Conservation (phyloP, 1,140 invertebrate species). For the Leptestheria dahalacensis region DNA sequence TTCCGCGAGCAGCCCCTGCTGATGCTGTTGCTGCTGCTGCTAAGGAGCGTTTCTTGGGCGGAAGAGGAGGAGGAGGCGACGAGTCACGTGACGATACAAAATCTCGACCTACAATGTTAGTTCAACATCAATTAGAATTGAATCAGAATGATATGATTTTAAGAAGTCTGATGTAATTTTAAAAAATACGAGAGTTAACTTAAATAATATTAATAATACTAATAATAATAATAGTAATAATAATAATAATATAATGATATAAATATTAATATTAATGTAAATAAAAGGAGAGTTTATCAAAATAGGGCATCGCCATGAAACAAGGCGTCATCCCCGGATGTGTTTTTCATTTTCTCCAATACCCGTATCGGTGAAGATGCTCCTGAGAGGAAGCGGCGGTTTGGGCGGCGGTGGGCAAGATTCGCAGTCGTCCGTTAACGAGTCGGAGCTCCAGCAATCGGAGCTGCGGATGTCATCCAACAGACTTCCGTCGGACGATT, state of each 20-base stretch:
- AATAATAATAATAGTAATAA: background rate
- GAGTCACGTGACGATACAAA: background rate
- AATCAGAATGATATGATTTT: background rate
- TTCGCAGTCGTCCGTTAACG: conserved; percentile 22
- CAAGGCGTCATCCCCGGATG: no score
- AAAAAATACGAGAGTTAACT: no score
- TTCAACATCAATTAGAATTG: background rate
- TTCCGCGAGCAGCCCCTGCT: conserved; percentile 2
- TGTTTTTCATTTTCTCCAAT: no score
- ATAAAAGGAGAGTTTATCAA: no score
- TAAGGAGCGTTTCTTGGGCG: conserved; percentile 48
- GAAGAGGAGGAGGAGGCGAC: conserved; percentile 45
- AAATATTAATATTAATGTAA: background rate
- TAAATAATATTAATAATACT: no score
- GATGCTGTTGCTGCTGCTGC: conserved; percentile 24
- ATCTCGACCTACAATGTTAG: background rate
- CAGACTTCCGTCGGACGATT: conserved; percentile 11
- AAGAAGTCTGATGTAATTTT: no score
- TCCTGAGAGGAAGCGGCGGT: conserved; percentile 51
- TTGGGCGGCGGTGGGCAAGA: conserved; percentile 60
- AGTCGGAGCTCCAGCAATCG: conserved; percentile 2
- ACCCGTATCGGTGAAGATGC: conserved; percentile 20
- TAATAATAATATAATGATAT: background rate
- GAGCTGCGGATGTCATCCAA: conserved; percentile 8
- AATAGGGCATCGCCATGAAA: no score